Conservation (phyloP, 2,888 invertebrate genomes). For the Hyppa rectilinea region DNA sequence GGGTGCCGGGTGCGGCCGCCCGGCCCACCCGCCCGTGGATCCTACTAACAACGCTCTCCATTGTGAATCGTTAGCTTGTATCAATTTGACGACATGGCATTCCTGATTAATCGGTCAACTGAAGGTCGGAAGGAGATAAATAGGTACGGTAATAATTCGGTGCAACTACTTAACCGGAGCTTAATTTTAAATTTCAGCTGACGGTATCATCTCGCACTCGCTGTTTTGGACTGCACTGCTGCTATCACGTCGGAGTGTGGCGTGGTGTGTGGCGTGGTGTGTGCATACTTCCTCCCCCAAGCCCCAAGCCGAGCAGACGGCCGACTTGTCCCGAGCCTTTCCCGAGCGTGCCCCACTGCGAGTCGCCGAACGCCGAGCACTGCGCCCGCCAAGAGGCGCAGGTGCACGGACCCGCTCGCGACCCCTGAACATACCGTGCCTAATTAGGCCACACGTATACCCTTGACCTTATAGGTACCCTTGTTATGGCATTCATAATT, state of each 20-base stretch:
- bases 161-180: background rate
- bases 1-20: constrained; percentile 23
- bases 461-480: constrained; percentile 34
- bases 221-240: background rate
- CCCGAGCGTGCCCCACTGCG: constrained; percentile 21
- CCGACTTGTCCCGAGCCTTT: constrained; percentile 22
- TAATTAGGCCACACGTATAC: constrained; percentile 34
- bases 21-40: constrained; percentile 25
- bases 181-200: background rate
- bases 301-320: background rate
- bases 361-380: constrained; percentile 8
- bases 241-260: background rate
- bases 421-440: constrained; percentile 12
- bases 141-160: background rate
- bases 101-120: constrained; percentile 13
- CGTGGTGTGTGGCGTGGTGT: background rate
- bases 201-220: background rate
- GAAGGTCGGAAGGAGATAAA: background rate
- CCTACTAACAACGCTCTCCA: constrained; percentile 19
- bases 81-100: constrained; percentile 9
- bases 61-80: constrained; percentile 27
- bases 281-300: constrained; percentile 4
- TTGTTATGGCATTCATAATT: background rate
- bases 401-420: constrained; percentile 37
- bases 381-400: constrained; percentile 38